Percentiles rank a stretch among this genome's conserved stretches.
These are phyloP conservation scores for Morpho achilles DNA, from an alignment of 2,888 invertebrate genomes.

Conservation along the genomic window DNA sequence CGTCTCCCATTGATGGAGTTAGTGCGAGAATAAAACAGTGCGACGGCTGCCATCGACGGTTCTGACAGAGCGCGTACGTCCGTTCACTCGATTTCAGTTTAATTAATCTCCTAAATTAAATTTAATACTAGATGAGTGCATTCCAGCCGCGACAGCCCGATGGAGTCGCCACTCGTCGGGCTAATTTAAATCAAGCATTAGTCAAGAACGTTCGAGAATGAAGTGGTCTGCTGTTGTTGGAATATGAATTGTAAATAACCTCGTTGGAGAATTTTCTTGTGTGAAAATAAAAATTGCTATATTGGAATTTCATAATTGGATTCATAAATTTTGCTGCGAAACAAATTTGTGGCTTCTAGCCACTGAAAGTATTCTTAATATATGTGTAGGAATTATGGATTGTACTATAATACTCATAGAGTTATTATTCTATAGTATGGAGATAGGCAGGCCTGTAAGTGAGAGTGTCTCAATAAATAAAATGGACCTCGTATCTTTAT, in stretches of 20 bases:
- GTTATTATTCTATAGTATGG: too few relatives aligned
- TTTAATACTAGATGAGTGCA: slow-evolving; percentile 55
- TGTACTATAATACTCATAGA: too few relatives aligned
- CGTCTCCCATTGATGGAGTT: slow-evolving; percentile 57
- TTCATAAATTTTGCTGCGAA: too few relatives aligned
- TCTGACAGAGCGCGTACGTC: slow-evolving; percentile 53
- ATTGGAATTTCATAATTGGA: too few relatives aligned
- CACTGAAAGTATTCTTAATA: too few relatives aligned
- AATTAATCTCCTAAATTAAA: slow-evolving; percentile 71
- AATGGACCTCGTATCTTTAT: too few relatives aligned
- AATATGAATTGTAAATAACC: slow-evolving; percentile 17
- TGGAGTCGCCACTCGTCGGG: slow-evolving; percentile 37
- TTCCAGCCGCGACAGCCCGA: slow-evolving; percentile 35
- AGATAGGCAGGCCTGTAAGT: too few relatives aligned
- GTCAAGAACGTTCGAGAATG: slow-evolving; percentile 42
- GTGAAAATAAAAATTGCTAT: too few relatives aligned
- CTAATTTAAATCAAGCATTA: slow-evolving; percentile 51
- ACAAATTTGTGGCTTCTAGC: too few relatives aligned
- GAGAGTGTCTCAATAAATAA: too few relatives aligned
- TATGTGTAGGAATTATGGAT: too few relatives aligned
- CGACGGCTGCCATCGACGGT: slow-evolving; percentile 64
- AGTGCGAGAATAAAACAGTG: slow-evolving; percentile 65
- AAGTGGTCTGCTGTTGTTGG: slow-evolving; percentile 34
- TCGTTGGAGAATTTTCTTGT: neutral
- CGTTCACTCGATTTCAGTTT: slow-evolving; percentile 46